Evolutionary conservation across 2,797 vertebrate genomes (phyloP), one percentile per base, ranked within the genome.

Genomic region (Sus cebifrons): DNA sequence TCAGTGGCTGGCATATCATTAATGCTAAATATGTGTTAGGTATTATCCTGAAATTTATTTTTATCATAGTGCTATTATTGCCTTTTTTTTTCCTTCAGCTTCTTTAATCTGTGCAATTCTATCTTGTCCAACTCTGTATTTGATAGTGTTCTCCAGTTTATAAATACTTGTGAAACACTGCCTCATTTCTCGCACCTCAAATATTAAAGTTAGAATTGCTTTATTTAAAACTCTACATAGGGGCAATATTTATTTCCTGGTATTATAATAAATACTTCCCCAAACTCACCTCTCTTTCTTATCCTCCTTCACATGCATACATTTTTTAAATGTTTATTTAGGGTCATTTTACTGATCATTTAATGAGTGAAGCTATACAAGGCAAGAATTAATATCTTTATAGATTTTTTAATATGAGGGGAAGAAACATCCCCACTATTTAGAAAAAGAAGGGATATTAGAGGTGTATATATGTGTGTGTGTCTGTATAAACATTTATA

Each of bases 161-260:
- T 29, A 87, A 86, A 81, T 1, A 36, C 62, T 84, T 77, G 73
- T 84, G 9, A 16, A 77, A 64, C 70, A 81, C n/a, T n/a, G 32
- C 20, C 32, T 88, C 29, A 86, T 82, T 70, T 92, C 16, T 73
- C n/a, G 89, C 32, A 82, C 11, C 32, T 68, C 36, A 65, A 91
- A 85, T 18, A 52, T 36, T 65, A 86, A 82, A 86, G 17, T 29
- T 54, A 58, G 25, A 32, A 81, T 56, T 74, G 10, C 52, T 91
- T 67, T 79, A 58, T 88, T 93, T 91, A 84, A 68, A 73, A 86
- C 36, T 65, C 49, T 32, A 91, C 17, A 81, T 14, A 75, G 27
- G 73, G 29, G n/a, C 58, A 64, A 67, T 62, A 93, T 27, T 92
- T 82, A 70, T 91, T 92, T 90, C 21, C 40, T 86, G 58, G 83